phyloP scores from a whole-genome alignment of 1,140 invertebrate species.

The Alviniconcha marisindica region DNA sequence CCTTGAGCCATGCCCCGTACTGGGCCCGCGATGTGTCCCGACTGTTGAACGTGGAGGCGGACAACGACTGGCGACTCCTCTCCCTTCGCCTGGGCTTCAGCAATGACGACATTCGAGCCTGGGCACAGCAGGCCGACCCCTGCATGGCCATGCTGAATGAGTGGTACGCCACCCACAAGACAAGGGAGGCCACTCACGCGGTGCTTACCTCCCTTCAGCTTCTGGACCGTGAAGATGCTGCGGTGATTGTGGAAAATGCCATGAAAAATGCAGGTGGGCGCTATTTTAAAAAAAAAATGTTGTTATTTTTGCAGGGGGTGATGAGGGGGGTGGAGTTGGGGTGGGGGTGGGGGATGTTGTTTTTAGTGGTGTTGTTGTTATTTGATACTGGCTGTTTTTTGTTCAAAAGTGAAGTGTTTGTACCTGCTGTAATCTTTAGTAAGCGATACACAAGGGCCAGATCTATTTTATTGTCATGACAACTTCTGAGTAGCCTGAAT shows the following conservation, averaged over 20 bases:
- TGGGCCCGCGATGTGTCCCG: conserved; percentile 69
- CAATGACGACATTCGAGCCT: conserved; percentile 66
- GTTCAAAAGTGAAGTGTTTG: too few relatives aligned
- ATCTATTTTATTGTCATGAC: too few relatives aligned
- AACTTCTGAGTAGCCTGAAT: too few relatives aligned
- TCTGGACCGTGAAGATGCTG: conserved; percentile 63
- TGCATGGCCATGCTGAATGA: conserved; percentile 71
- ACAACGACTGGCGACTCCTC: conserved; percentile 69
- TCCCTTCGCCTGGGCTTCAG: conserved; percentile 67
- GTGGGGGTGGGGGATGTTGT: too few relatives aligned
- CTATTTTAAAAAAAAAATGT: too few relatives aligned
- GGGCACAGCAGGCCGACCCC: conserved; percentile 66
- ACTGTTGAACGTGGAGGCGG: conserved; percentile 61
- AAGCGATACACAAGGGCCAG: too few relatives aligned
- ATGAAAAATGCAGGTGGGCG: conserved; percentile 60
- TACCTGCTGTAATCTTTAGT: too few relatives aligned
- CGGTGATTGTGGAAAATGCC: conserved; percentile 63
- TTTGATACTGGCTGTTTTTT: too few relatives aligned
- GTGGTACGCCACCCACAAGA: conserved; percentile 73
- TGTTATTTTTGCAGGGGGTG: background rate
- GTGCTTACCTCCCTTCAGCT: conserved; percentile 60
- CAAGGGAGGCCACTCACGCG: conserved; percentile 65
- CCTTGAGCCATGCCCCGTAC: conserved; percentile 65
- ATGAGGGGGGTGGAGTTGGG: too few relatives aligned
- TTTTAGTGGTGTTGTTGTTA: too few relatives aligned